These are phyloP conservation scores for Tragelaphus scriptus DNA, from an alignment of 2,113 vertebrate genomes.

Conservation along the genomic window DNA sequence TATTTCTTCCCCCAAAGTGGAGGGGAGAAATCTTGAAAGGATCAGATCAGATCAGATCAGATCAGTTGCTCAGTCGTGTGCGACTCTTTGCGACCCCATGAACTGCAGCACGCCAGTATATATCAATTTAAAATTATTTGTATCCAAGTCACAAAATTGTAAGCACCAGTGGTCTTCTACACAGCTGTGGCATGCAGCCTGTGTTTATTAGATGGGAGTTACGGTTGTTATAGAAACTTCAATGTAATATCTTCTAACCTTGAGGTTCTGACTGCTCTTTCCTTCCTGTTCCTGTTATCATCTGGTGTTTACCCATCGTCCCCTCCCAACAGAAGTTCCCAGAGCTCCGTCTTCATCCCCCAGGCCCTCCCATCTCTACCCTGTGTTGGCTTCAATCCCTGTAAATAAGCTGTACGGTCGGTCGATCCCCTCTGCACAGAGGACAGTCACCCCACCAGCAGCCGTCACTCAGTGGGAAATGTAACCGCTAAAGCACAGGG, in stretches of 20 bases:
- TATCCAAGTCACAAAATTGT: neutral
- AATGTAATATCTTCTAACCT: neutral
- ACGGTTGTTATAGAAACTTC: neutral
- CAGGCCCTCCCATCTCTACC: neutral
- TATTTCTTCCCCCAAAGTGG: neutral
- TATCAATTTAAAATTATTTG: neutral
- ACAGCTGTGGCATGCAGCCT: neutral
- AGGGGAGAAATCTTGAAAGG: neutral
- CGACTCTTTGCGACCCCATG: too few species aligned
- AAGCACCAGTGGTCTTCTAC: neutral
- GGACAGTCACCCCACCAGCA: neutral
- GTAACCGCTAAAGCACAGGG: neutral
- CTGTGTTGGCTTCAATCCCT: neutral
- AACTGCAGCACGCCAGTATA: too few species aligned
- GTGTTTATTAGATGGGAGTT: neutral
- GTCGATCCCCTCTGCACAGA: neutral
- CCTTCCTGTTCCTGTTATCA: neutral
- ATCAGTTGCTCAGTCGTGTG: too few species aligned
- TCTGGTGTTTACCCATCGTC: neutral
- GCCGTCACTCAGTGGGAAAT: fast-evolving
- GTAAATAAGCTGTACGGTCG: neutral
- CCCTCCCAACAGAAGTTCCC: neutral
- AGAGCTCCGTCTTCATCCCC: neutral
- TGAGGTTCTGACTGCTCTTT: neutral
- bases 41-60: too few species aligned